Evolutionary conservation across 2,113 vertebrate species (phyloP).

Genomic region (Rhegmatorhina hoffmannsi): DNA sequence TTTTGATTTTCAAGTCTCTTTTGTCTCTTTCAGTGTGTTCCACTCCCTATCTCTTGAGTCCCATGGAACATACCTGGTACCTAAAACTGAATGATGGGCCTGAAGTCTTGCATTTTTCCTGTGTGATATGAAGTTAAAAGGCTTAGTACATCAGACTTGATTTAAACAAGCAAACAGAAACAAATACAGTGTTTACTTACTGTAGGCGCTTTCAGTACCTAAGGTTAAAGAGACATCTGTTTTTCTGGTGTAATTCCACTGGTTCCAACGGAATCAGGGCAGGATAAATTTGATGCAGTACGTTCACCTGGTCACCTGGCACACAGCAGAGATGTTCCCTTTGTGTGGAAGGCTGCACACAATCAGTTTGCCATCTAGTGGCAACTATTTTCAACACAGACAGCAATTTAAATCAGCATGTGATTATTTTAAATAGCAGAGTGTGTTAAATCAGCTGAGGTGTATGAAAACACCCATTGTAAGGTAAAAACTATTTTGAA

Average conservation of each 20-base stretch:
- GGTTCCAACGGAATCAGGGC: neutral
- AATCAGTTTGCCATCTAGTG: slow-evolving; percentile 80
- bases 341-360: slow-evolving; percentile 61
- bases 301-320: slow-evolving; percentile 47
- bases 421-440: neutral
- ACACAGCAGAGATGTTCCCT: slow-evolving; percentile 37
- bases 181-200: slow-evolving; percentile 45
- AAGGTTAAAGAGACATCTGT: slow-evolving; percentile 41
- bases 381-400: slow-evolving; percentile 69
- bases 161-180: slow-evolving; percentile 45
- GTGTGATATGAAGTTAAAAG: slow-evolving; percentile 32
- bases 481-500: neutral
- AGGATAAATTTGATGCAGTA: slow-evolving; percentile 17
- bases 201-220: slow-evolving; percentile 8
- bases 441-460: neutral
- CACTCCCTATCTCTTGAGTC: neutral
- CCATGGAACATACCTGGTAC: neutral
- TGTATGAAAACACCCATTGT: neutral
- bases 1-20: neutral
- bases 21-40: neutral
- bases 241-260: slow-evolving; percentile 24
- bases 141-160: neutral
- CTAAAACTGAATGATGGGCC: neutral
- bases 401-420: neutral
- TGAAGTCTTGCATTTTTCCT: slow-evolving; percentile 30